Conservation (phyloP, 2,797 vertebrate genomes). For the Diplodus sargus region DNA sequence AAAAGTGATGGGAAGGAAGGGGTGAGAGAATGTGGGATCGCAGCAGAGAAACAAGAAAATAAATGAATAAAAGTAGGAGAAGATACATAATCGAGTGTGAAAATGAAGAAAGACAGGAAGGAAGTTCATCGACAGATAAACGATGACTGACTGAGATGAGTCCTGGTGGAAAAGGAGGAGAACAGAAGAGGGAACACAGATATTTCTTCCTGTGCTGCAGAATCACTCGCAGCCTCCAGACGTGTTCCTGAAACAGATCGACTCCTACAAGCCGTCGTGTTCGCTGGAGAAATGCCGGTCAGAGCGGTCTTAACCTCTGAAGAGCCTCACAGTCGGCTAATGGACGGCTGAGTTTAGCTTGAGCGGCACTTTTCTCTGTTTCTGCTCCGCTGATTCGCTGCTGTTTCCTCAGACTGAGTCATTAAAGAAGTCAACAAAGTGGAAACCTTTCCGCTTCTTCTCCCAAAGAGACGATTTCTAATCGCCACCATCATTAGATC, state of each 20-base stretch:
- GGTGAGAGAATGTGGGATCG: no score
- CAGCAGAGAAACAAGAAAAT: neutral
- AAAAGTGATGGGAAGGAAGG: neutral
- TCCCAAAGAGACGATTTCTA: neutral
- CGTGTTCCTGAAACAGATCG: neutral
- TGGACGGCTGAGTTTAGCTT: neutral
- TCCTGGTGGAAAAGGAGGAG: neutral
- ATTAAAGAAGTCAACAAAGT: constrained; percentile 50
- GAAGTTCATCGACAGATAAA: no score
- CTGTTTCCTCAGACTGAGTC: constrained; percentile 16
- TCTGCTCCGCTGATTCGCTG: neutral
- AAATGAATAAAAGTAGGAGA: neutral
- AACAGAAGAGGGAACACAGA: neutral
- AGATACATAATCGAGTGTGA: neutral
- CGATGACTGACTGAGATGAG: neutral
- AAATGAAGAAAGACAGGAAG: no score
- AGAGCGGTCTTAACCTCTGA: neutral
- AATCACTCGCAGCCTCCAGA: constrained; percentile 1
- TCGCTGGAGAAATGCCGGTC: neutral
- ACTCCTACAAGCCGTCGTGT: constrained; percentile 9
- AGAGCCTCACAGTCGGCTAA: neutral
- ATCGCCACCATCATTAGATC: neutral
- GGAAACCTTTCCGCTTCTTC: neutral
- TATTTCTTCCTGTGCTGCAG: constrained; percentile 2
- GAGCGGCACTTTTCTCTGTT: neutral